Percentiles rank a stretch among this genome's conserved stretches.
Evolutionary conservation across 2,797 vertebrate genomes (phyloP).

Genomic region (Gouania willdenowi): DNA sequence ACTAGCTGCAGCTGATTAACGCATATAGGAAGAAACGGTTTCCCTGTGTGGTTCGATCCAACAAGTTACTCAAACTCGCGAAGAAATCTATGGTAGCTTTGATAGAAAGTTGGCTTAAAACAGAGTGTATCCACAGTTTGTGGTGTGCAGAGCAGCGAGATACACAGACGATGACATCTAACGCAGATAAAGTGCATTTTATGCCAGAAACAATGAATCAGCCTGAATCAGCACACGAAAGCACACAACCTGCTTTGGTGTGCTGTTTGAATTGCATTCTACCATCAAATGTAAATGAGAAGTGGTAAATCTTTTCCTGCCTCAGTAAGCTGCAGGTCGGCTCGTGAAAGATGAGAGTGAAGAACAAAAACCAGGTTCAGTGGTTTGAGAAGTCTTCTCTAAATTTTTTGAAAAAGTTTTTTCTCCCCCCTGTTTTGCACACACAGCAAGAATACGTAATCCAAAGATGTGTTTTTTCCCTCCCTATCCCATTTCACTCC

Average conservation of each 20-base stretch:
- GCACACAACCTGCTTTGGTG: background rate
- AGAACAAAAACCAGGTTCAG: slow-evolving; percentile 11
- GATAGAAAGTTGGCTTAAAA: too few species aligned
- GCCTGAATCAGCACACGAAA: too few species aligned
- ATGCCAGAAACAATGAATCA: too few species aligned
- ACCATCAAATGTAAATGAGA: background rate
- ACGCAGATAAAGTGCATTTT: too few species aligned
- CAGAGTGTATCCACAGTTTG: too few species aligned
- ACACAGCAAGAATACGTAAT: slow-evolving; percentile 54
- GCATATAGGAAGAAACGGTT: too few species aligned
- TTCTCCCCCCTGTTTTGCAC: slow-evolving; percentile 38
- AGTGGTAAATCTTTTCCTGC: slow-evolving; percentile 10
- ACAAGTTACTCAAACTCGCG: too few species aligned
- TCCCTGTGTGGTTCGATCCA: too few species aligned
- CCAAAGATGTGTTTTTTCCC: slow-evolving; percentile 35
- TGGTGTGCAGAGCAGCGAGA: too few species aligned
- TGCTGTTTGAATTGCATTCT: background rate
- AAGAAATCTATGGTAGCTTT: too few species aligned
- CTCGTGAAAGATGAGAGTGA: background rate
- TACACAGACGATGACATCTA: too few species aligned
- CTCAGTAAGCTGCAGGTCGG: background rate
- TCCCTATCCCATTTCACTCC: slow-evolving; percentile 16
- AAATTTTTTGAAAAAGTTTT: slow-evolving; percentile 35
- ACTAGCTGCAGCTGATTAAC: too few species aligned
- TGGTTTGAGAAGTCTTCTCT: slow-evolving; percentile 26